These are phyloP conservation scores for Triops cancriformis DNA, from an alignment of 1,140 invertebrate species.

Conservation along the genomic window DNA sequence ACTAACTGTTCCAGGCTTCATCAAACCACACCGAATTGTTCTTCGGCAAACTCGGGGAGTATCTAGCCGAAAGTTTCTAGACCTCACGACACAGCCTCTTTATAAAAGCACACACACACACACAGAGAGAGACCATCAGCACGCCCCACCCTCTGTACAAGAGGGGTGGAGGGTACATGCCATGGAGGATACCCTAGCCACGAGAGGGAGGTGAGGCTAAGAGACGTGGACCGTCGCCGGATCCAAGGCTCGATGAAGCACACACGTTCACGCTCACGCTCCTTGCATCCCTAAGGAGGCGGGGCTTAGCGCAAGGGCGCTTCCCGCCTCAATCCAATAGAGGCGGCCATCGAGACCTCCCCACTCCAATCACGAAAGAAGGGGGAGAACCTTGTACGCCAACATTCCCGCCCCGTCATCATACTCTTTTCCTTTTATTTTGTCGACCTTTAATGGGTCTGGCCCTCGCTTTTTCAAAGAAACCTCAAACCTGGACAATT, in stretches of 20 bases:
- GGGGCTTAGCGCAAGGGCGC: neutral
- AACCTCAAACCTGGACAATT: no score
- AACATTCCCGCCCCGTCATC: neutral
- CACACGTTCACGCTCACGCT: neutral
- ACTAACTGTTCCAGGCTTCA: neutral
- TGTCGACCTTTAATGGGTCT: neutral
- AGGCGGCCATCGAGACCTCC: neutral
- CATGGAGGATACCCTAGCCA: neutral
- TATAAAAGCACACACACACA: neutral
- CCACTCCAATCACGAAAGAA: constrained; percentile 5
- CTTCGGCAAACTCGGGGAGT: neutral
- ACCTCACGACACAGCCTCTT: neutral
- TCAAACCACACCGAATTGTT: constrained; percentile 5
- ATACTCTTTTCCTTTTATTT: neutral
- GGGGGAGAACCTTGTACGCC: neutral
- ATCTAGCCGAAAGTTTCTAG: neutral
- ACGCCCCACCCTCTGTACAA: neutral
- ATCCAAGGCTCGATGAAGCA: neutral
- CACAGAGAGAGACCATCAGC: no score
- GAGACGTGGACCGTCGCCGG: neutral
- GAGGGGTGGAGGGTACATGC: neutral
- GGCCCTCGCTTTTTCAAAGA: neutral
- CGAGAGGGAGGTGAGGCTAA: neutral
- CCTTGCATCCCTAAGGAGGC: neutral
- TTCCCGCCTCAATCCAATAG: constrained; percentile 12